These are phyloP conservation scores for Chionis minor DNA, from an alignment of 2,113 vertebrate species.

Conservation along the genomic window DNA sequence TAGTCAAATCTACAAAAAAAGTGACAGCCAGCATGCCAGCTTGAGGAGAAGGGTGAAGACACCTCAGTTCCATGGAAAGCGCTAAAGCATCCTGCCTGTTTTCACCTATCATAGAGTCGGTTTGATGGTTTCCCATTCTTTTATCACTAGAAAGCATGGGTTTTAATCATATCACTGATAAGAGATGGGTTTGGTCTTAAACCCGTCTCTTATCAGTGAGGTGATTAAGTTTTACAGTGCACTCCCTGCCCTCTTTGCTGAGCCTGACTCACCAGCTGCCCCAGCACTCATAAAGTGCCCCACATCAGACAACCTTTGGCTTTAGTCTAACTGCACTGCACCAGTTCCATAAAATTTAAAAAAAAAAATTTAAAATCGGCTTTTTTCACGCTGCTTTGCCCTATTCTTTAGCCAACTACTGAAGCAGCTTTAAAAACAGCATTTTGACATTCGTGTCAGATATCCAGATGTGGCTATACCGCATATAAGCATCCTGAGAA, in stretches of 20 bases:
- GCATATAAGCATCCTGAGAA: neutral
- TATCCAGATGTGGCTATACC: neutral
- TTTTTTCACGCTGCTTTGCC: neutral
- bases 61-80: neutral
- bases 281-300: rapidly evolving
- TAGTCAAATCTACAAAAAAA: neutral
- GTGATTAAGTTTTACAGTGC: neutral
- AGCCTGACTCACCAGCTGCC: neutral
- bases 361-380: neutral
- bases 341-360: neutral
- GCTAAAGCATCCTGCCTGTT: neutral
- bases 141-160: neutral
- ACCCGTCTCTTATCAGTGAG: neutral
- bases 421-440: neutral
- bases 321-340: rapidly evolving
- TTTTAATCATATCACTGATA: neutral
- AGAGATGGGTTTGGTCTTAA: neutral
- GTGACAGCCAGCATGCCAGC: rapidly evolving
- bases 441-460: rapidly evolving
- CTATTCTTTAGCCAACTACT: neutral
- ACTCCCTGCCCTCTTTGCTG: neutral
- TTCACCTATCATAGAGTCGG: neutral
- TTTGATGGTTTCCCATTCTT: neutral
- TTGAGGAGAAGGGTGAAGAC: neutral
- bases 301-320: too few relatives aligned